Evolutionary conservation across 2,113 vertebrate genomes (phyloP).

Genomic region (Ageneiosus marmoratus): DNA sequence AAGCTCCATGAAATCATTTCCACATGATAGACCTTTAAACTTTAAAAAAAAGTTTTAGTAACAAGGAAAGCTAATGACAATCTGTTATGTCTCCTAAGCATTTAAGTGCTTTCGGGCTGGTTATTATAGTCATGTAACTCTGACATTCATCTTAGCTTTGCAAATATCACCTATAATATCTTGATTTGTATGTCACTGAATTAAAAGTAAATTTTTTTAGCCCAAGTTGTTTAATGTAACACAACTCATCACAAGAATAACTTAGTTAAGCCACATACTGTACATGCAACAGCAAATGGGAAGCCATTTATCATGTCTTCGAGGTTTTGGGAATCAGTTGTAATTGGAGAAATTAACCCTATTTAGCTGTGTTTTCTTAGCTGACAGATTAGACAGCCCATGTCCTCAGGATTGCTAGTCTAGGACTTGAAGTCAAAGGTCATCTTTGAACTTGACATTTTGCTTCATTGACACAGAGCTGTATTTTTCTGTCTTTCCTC

Average conservation of each 20-base stretch:
- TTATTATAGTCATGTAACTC: not conserved
- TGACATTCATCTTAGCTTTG: not conserved
- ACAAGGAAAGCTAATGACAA: not conserved
- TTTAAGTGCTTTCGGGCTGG: not conserved
- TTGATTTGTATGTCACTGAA: not conserved
- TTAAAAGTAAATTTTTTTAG: not conserved
- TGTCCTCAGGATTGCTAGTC: not conserved
- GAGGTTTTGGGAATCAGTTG: slow-evolving; percentile 6
- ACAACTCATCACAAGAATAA: not conserved
- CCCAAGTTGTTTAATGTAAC: not conserved
- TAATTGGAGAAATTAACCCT: slow-evolving; percentile 33
- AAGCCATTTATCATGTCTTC: slow-evolving; percentile 29
- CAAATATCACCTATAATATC: not conserved
- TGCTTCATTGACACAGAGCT: not conserved
- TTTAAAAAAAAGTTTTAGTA: not conserved
- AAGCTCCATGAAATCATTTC: not conserved
- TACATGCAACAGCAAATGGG: slow-evolving; percentile 9
- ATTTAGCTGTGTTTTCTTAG: slow-evolving; percentile 22
- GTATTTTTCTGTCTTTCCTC: slow-evolving; percentile 13
- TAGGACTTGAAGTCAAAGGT: slow-evolving; percentile 37
- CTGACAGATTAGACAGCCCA: slow-evolving; percentile 26
- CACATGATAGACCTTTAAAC: not conserved
- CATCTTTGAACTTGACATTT: slow-evolving; percentile 38
- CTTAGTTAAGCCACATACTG: not conserved
- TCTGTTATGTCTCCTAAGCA: not conserved